These are phyloP conservation scores for Zhengitettix transpicula DNA, from an alignment of 2,888 invertebrate genomes.

Conservation along the genomic window DNA sequence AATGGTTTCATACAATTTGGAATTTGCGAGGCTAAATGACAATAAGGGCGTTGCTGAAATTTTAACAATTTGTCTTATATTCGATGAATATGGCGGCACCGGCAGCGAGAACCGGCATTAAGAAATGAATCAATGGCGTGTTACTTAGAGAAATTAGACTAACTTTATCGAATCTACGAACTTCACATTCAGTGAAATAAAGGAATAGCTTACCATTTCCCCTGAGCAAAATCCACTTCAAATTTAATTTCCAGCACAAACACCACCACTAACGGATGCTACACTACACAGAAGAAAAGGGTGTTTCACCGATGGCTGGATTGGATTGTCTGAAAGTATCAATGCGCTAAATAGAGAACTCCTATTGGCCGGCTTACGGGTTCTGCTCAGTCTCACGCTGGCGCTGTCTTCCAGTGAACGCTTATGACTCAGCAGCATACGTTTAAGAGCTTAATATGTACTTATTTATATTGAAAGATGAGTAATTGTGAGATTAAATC, in stretches of 20 bases:
- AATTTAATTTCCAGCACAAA: neutral
- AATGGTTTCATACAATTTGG: no score
- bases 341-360: constrained; percentile 7
- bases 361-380: neutral
- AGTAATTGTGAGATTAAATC: no score
- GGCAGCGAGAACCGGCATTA: constrained; percentile 8
- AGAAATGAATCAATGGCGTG: neutral
- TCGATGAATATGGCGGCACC: constrained; percentile 15
- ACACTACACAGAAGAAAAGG: constrained; percentile 2
- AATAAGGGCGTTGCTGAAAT: no score
- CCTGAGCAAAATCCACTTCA: constrained; percentile 15
- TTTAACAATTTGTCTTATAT: no score
- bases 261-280: constrained; percentile 1
- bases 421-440: neutral
- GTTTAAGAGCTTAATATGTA: neutral
- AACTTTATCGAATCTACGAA: neutral
- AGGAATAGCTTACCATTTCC: constrained; percentile 15
- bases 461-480: no score
- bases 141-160: neutral
- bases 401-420: constrained; percentile 2
- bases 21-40: no score
- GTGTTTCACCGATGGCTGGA: constrained; percentile 4
- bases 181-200: neutral
- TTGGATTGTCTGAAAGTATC: constrained; percentile 1
- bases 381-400: neutral